These are phyloP conservation scores for Montipora sp. DNA, from an alignment of 64 coral and sea anemone species.

Conservation along the genomic window DNA sequence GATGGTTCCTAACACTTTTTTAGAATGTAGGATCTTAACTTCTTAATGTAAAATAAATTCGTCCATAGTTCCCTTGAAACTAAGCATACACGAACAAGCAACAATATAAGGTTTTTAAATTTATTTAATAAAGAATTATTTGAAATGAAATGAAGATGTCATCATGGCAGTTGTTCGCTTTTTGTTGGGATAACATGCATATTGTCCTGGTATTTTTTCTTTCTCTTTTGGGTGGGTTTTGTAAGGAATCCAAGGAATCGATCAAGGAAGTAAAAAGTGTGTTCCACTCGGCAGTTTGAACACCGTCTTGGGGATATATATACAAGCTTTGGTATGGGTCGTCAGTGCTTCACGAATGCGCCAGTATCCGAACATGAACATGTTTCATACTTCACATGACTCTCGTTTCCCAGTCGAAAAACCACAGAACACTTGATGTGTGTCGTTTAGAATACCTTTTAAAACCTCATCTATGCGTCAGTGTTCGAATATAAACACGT, in stretches of 20 bases:
- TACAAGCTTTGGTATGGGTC: background rate
- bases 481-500: constrained; percentile 1
- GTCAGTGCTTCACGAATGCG: too few species aligned
- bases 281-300: background rate
- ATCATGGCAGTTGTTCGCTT: background rate
- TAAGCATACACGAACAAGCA: too few species aligned
- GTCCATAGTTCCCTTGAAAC: too few species aligned
- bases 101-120: background rate
- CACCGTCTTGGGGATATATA: background rate
- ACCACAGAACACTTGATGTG: background rate
- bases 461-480: background rate
- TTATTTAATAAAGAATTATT: background rate
- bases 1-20: too few species aligned
- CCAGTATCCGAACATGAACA: too few species aligned
- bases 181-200: background rate
- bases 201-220: background rate
- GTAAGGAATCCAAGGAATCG: background rate
- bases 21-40: too few species aligned
- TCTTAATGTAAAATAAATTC: too few species aligned
- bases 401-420: too few species aligned
- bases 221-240: background rate
- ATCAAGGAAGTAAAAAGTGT: background rate
- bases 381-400: too few species aligned
- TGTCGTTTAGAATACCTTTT: background rate
- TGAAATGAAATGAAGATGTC: background rate